Evolutionary conservation across 1,140 invertebrate species (phyloP), one percentile per base, ranked within the genome.

Genomic region (Spodoptera litura): DNA sequence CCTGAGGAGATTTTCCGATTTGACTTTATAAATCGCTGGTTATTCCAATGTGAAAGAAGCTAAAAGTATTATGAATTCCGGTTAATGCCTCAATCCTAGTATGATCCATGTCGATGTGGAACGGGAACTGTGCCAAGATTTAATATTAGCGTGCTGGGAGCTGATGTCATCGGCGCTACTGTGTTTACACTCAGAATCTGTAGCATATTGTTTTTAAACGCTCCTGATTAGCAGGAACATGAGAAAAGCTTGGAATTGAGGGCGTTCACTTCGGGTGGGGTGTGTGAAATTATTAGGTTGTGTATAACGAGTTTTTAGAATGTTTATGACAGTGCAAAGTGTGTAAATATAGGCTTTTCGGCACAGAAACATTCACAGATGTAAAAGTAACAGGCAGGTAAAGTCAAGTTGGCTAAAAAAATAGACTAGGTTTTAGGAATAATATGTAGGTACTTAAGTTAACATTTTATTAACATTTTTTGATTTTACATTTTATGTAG

Each of bases 51-150:
- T 44, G 38, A 44, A 44, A 10, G 31, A 31, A 38, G 15, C 10
- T 0, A 20, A 71, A 35, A 35, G 3, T 35, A 71, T 53, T 55
- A 71, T 2, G 11, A 53, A 68, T 68, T 68, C 64, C 49, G 49
- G 64, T 25, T 70, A 70, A 70, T 70, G 52, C 66, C 49, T 70
- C 68, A 71, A 70, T 56, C 68, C 68, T 55, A 52, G 49, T 78
- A 68, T 83, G 83, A 88, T 86, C 88, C 81, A 85, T 83, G 83
- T 88, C 82, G 78, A 73, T 78, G 78, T 15, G 78, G 58, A 25
- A 52, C 89, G 89, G 89, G 89, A 87, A 70, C 58, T n/a, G 56
- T 79, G 89, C 89, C 89, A 91, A 91, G 88, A 86, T 87, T 88
- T 90, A 90, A 89, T 89, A 89, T 88, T 87, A 88, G 86, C 85